These are phyloP conservation scores for Tiliacea aurago DNA, from an alignment of 2,888 invertebrate species.

Conservation along the genomic window DNA sequence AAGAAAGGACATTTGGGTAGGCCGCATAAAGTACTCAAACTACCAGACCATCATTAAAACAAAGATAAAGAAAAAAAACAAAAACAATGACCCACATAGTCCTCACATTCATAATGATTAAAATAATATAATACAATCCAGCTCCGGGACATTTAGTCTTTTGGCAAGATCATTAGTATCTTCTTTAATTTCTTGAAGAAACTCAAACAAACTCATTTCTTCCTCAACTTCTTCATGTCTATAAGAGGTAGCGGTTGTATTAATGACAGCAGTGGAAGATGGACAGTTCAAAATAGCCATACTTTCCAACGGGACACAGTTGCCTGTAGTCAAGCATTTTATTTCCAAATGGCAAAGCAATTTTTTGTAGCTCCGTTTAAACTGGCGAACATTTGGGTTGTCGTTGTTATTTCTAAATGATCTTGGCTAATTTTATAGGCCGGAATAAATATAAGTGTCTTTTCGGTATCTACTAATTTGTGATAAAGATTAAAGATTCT, in stretches of 20 bases:
- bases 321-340: slow-evolving; percentile 4
- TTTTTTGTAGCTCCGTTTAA: slow-evolving; percentile 12
- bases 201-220: background rate
- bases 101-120: no score
- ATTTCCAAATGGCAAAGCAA: slow-evolving; percentile 5
- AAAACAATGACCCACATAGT: no score
- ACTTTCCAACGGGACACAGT: slow-evolving; percentile 5
- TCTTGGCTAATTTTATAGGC: slow-evolving; percentile 4
- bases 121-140: no score
- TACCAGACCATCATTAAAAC: no score
- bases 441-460: slow-evolving; percentile 3
- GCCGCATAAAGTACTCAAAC: no score
- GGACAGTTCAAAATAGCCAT: background rate
- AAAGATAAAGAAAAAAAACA: no score
- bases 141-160: slow-evolving; percentile 3
- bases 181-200: slow-evolving; percentile 10
- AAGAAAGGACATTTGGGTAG: no score
- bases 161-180: background rate
- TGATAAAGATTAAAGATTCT: slow-evolving; percentile 10
- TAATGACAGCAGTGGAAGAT: slow-evolving; percentile 5
- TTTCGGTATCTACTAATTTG: slow-evolving; percentile 3
- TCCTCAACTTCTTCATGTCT: slow-evolving; percentile 1
- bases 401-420: slow-evolving; percentile 9
- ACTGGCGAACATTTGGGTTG: slow-evolving; percentile 7
- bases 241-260: slow-evolving; percentile 1